Evolutionary conservation across 2,888 invertebrate species (phyloP).

Genomic region (Stictocephala bisonia): DNA sequence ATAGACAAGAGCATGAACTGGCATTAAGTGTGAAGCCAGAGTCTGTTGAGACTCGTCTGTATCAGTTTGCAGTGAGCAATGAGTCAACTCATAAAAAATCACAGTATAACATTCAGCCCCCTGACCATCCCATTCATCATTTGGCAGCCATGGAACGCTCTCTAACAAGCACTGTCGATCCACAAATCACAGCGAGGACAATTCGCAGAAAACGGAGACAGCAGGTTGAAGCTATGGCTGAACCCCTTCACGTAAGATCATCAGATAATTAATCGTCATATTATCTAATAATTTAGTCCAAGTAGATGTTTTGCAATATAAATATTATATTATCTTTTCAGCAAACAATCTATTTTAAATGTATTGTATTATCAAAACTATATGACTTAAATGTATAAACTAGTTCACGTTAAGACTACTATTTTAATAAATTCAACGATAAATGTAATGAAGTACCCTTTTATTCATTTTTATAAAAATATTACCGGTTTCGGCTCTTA

Average conservation of each 20-base stretch:
- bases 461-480: too few relatives aligned
- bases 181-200: slow-evolving; percentile 51
- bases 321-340: too few relatives aligned
- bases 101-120: slow-evolving; percentile 48
- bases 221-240: slow-evolving; percentile 20
- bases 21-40: slow-evolving; percentile 40
- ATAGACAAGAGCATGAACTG: slow-evolving; percentile 37
- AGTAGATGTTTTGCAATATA: too few relatives aligned
- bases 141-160: slow-evolving; percentile 67
- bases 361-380: too few relatives aligned
- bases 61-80: slow-evolving; percentile 36
- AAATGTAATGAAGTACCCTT: too few relatives aligned
- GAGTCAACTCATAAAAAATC: not conserved
- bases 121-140: slow-evolving; percentile 68
- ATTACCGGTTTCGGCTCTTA: too few relatives aligned
- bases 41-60: slow-evolving; percentile 37
- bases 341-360: too few relatives aligned
- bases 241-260: slow-evolving; percentile 32
- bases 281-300: too few relatives aligned
- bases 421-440: too few relatives aligned
- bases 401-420: too few relatives aligned
- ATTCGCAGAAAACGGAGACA: slow-evolving; percentile 51
- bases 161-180: slow-evolving; percentile 65
- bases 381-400: too few relatives aligned
- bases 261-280: too few relatives aligned